These are phyloP conservation scores for Epinephelus cyanopodus DNA, from an alignment of 2,113 vertebrate species.

Conservation along the genomic window DNA sequence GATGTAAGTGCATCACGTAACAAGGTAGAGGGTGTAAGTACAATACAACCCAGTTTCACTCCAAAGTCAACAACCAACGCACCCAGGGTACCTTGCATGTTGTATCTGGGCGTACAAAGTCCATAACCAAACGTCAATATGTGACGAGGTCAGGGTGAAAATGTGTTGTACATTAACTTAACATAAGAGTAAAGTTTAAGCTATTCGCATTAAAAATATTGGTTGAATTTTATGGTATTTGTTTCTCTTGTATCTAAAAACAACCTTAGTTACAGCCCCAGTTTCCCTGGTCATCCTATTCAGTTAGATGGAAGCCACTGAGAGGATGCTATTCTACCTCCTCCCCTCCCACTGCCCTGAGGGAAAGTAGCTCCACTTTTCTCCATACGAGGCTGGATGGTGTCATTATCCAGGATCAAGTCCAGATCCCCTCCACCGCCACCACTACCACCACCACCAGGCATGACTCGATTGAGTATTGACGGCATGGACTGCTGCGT, in stretches of 20 bases:
- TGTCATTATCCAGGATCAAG: slow-evolving; percentile 75
- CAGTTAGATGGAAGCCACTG: slow-evolving; percentile 9
- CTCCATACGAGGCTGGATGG: slow-evolving; percentile 58
- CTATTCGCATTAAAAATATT: neutral
- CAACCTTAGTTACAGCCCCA: neutral
- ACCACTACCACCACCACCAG: slow-evolving; percentile 61
- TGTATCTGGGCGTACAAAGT: too few relatives aligned
- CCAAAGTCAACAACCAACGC: too few relatives aligned
- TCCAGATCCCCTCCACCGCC: slow-evolving; percentile 49
- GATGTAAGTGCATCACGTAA: too few relatives aligned
- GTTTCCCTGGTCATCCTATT: slow-evolving; percentile 21
- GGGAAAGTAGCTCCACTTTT: slow-evolving; percentile 47
- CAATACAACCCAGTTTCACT: too few relatives aligned
- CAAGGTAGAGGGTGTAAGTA: too few relatives aligned
- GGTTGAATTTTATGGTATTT: neutral
- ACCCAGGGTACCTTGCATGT: too few relatives aligned
- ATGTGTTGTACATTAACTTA: too few relatives aligned
- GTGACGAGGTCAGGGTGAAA: too few relatives aligned
- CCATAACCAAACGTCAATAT: too few relatives aligned
- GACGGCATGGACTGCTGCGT: slow-evolving; percentile 57
- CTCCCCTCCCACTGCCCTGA: slow-evolving; percentile 24
- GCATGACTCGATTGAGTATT: slow-evolving; percentile 71
- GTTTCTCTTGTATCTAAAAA: neutral
- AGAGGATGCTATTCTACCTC: slow-evolving; percentile 55
- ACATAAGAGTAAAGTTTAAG: neutral